These are phyloP conservation scores for Heliconius erato DNA, from an alignment of 2,888 invertebrate species.

Conservation along the genomic window DNA sequence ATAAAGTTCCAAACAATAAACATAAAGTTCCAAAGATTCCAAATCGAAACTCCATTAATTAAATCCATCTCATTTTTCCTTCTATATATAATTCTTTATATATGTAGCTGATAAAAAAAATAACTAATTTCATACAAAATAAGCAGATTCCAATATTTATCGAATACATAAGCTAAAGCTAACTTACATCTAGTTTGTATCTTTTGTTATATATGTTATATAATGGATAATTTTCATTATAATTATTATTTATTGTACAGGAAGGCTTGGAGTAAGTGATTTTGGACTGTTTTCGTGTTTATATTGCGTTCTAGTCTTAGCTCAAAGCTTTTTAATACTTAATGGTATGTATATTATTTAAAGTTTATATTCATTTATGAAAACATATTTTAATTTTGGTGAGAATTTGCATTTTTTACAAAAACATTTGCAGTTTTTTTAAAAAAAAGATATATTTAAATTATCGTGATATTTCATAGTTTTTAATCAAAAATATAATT, in stretches of 20 bases:
- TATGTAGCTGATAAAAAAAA: constrained; percentile 14
- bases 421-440: too few species aligned
- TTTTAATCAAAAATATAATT: constrained; percentile 5
- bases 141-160: constrained; percentile 6
- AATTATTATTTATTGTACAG: constrained; percentile 23
- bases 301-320: not conserved
- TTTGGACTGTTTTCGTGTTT: not conserved
- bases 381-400: not conserved
- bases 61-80: too few species aligned
- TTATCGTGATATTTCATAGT: not conserved
- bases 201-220: constrained; percentile 9
- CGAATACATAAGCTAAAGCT: constrained; percentile 26
- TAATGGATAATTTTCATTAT: constrained; percentile 12
- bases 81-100: not conserved
- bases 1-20: too few species aligned
- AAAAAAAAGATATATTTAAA: not conserved
- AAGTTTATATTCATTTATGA: not conserved
- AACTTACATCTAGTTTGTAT: constrained; percentile 36
- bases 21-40: too few species aligned
- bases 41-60: too few species aligned
- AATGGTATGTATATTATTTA: not conserved
- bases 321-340: constrained; percentile 10
- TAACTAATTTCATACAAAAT: constrained; percentile 1
- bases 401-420: too few species aligned
- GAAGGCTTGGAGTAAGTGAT: constrained; percentile 17